A percentile compares a stretch with the other conserved stretches of the same genome.
phyloP scores from a whole-genome alignment of 2,888 invertebrate genomes.

The Nebria salina region DNA sequence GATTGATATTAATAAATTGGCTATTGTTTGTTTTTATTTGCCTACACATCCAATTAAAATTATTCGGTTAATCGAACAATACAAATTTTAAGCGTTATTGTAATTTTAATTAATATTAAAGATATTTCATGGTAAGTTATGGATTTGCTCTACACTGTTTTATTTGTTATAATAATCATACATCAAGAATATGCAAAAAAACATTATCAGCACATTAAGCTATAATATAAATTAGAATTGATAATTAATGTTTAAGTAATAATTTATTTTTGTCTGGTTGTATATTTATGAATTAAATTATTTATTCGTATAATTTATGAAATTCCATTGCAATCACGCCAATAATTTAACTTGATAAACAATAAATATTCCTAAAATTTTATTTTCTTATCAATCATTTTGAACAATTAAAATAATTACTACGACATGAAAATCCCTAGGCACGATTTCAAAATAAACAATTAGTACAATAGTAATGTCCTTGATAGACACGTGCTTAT shows the following conservation, averaged over 20 bases:
- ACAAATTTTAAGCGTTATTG: too few relatives aligned
- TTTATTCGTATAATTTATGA: background rate
- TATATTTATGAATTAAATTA: background rate
- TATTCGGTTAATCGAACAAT: too few relatives aligned
- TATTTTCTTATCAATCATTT: background rate
- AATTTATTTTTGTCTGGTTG: background rate
- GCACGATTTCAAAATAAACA: background rate
- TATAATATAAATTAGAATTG: background rate
- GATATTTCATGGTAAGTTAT: too few relatives aligned
- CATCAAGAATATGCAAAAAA: background rate
- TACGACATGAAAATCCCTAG: conserved; percentile 14
- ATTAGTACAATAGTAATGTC: conserved; percentile 21
- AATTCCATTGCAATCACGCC: background rate
- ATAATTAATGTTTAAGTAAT: background rate
- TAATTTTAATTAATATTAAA: background rate
- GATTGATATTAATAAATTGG: background rate
- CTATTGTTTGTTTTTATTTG: background rate
- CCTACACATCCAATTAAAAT: background rate
- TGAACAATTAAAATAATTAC: conserved; percentile 18
- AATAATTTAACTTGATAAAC: background rate
- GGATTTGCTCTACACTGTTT: too few relatives aligned
- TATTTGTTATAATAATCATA: too few relatives aligned
- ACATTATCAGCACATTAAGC: background rate
- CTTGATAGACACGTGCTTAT: conserved; percentile 24
- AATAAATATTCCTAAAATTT: background rate